These are phyloP conservation scores for Tridacna crocea DNA, from an alignment of 2,888 invertebrate genomes.

Conservation along the genomic window DNA sequence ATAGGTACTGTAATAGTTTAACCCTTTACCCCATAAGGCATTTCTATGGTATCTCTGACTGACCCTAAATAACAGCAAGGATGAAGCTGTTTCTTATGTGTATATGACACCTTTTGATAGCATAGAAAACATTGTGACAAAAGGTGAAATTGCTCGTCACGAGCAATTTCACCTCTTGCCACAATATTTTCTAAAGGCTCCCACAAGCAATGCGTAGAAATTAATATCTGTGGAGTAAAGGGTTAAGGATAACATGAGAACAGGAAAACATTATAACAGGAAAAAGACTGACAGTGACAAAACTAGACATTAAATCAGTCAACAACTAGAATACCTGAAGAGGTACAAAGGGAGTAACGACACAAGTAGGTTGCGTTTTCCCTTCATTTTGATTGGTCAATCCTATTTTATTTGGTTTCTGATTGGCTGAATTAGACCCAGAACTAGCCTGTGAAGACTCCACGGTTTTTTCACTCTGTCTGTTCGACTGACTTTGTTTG, in stretches of 20 bases:
- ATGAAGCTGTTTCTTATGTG: no score
- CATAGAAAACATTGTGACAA: no score
- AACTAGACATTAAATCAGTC: not conserved
- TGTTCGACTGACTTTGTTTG: conserved; percentile 2
- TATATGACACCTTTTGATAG: no score
- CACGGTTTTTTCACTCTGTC: conserved; percentile 18
- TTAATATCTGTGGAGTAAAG: not conserved
- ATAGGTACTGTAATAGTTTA: no score
- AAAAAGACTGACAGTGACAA: not conserved
- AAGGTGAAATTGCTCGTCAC: no score
- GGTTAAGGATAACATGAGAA: not conserved
- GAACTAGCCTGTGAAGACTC: conserved; percentile 7
- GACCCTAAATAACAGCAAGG: no score
- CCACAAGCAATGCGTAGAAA: no score
- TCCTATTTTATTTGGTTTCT: conserved; percentile 43
- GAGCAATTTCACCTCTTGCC: no score
- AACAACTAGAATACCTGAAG: conserved; percentile 67
- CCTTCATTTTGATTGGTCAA: conserved; percentile 28
- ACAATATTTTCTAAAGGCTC: no score
- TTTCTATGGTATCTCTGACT: no score
- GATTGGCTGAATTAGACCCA: conserved; percentile 13
- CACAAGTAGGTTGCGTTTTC: conserved; percentile 55
- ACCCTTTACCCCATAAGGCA: no score
- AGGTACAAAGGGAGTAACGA: conserved; percentile 70
- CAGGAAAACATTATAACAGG: not conserved